phyloP scores from a whole-genome alignment of 23 tunicate species.

The Botrylloides violaceus region DNA sequence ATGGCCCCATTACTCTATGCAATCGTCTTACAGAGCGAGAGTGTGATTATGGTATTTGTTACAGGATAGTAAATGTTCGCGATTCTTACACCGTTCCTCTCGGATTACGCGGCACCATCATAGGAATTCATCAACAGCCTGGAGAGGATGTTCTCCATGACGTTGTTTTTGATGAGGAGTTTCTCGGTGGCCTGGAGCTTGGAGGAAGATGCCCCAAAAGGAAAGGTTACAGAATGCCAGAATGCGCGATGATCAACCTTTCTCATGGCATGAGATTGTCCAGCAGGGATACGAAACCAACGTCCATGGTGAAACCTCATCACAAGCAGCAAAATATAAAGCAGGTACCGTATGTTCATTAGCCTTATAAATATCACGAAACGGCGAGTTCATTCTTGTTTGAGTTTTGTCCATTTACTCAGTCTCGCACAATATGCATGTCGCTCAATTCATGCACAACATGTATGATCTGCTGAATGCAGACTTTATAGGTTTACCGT shows the following conservation, averaged over 20 bases:
- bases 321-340: conserved; percentile 26
- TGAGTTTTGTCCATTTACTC: too few relatives aligned
- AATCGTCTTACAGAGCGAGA: not conserved
- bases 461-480: too few relatives aligned
- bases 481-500: too few relatives aligned
- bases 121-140: conserved; percentile 58
- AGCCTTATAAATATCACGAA: too few relatives aligned
- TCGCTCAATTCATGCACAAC: too few relatives aligned
- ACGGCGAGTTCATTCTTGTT: too few relatives aligned
- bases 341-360: not conserved
- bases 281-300: conserved; percentile 35
- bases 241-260: conserved; percentile 73
- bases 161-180: conserved; percentile 88
- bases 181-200: conserved; percentile 66
- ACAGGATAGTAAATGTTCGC: conserved; percentile 80
- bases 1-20: not conserved
- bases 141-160: conserved; percentile 61
- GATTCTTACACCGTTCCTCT: conserved; percentile 87
- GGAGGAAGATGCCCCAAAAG: conserved; percentile 85
- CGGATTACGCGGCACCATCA: conserved; percentile 73
- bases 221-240: conserved; percentile 85
- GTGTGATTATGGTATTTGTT: too few relatives aligned
- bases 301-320: conserved; percentile 77
- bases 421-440: too few relatives aligned
- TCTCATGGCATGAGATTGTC: conserved; percentile 44